Conservation (phyloP, 2,113 vertebrate genomes). For the Silurus glanis region DNA sequence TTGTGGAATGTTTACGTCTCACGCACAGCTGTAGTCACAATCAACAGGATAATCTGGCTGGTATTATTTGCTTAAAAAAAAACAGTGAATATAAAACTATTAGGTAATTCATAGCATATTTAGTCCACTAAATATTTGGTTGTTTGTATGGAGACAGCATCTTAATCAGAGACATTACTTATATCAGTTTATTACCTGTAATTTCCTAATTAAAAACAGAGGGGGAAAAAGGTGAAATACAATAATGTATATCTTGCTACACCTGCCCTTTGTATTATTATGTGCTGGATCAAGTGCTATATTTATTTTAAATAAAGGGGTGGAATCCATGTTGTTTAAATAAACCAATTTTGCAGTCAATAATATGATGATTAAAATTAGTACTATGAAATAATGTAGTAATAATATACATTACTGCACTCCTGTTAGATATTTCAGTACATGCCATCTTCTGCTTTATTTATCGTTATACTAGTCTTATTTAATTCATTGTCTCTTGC, state of each 20-base stretch:
- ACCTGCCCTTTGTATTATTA: background rate
- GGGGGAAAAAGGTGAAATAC: background rate
- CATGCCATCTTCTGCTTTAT: background rate
- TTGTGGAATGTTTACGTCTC: conserved; percentile 10
- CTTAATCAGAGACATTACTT: background rate
- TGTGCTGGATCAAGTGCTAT: background rate
- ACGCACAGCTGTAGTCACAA: conserved; percentile 7
- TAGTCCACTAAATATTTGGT: too few relatives aligned
- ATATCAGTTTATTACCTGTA: background rate
- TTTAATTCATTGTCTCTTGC: background rate
- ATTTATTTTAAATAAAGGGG: background rate
- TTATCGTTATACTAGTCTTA: background rate
- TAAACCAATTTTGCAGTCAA: background rate
- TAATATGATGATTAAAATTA: background rate
- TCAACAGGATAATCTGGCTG: background rate
- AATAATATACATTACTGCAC: background rate
- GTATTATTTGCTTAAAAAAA: background rate
- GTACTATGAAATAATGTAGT: background rate
- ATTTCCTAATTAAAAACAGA: background rate
- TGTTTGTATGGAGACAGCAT: background rate
- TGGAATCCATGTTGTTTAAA: background rate
- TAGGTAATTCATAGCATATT: background rate
- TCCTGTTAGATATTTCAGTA: background rate
- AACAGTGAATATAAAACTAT: background rate
- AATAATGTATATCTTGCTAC: background rate